Evolutionary conservation across 2,888 invertebrate species (phyloP), one percentile per base, ranked within the genome.

Genomic region (Cataglyphis cursor): DNA sequence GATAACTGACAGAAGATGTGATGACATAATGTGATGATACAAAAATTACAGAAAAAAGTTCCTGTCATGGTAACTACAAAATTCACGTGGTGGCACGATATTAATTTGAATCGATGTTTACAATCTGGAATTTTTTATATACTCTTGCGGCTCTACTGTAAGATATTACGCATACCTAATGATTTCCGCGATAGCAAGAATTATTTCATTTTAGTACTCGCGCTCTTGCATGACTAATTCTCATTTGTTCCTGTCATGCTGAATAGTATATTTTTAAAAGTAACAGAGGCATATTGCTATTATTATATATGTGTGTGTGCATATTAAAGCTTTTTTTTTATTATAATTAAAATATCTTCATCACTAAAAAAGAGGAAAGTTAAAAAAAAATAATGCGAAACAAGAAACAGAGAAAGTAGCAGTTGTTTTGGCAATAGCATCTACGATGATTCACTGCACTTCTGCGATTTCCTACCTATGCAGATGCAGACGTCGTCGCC

Each of bases 391-490:
- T 3, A 54, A 15, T 15, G n/a, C 9, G 48, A 10, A 59, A 65
- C 76, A 70, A 28, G 35, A 78, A 64, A 68, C 10, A 65, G 59
- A 65, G 59, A 51, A 65, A 61, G 54, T 83, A 76, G 76, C 66
- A 70, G 81, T 75, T 61, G 80, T 38, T 80, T 70, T 54, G 59
- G 64, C 72, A 78, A 72, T 70, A 81, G 73, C 80, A 83, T 48
- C 73, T 78, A 78, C 81, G 85, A 88, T 85, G 86, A 88, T 84
- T 89, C 85, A 87, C 78, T 80, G 87, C 88, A 80, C 83, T 65
- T 87, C 85, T 81, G 83, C 80, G 89, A 90, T 87, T 90, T 87
- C 82, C 86, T 83, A 61, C 84, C 85, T 61, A 54, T 72, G 65
- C 70, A 82, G 64, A 54, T 72, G 65, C 70, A 82, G 64, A 70